Base-by-base conservation (phyloP, 2,113 vertebrate genomes). In the Platysteira castanea region DNA sequence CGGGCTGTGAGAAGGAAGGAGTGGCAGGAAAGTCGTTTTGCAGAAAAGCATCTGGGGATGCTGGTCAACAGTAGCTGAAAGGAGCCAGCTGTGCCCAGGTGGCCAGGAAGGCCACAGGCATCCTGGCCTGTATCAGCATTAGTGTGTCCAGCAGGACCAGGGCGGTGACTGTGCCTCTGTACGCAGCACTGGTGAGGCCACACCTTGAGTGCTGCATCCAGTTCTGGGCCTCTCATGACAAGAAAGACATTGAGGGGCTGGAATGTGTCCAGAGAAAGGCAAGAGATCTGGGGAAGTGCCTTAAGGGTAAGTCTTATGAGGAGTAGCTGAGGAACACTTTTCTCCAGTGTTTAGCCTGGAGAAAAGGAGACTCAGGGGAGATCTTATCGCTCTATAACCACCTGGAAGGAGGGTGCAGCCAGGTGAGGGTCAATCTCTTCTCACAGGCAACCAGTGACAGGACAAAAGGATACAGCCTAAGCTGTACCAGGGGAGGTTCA, bases 31-130 rank as follows among this genome's bases (percentile, higher is more conserved):
- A 33, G 7, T 9, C 59, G 9, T 11, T 44, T 22, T 13, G 12
- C 0, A 0, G 12, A 44, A 37, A 42, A 65, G 41, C 15, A 57
- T 3, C 31, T 33, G 37, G 7, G 6, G 2, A 0, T 23, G 17
- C 22, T 65, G 33, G 22, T 57, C 7, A 15, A 33, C 14, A 28
- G 59, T 52, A 37, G 22, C 18, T 37, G 44, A 65, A 2, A 13
- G 0, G 23, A 65, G 8, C 10, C 44, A 16, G 4, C 3, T 50
- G 31, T 37, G 22, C 12, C 27, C 22, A 28, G 4, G 18, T 9
- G 10, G 7, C 10, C 67, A 37, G 1, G 50, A 57, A 42, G 42
- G 18, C 8, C 42, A 15, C 0, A 15, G 59, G 6, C 50, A 65
- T 33, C 21, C 50, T 42, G 35, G 17, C 5, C 15, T 42, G 8